A percentile compares a stretch with the other conserved stretches of the same genome.
phyloP scores from a whole-genome alignment of 2,888 invertebrate species.

The Patella ulyssiponensis region DNA sequence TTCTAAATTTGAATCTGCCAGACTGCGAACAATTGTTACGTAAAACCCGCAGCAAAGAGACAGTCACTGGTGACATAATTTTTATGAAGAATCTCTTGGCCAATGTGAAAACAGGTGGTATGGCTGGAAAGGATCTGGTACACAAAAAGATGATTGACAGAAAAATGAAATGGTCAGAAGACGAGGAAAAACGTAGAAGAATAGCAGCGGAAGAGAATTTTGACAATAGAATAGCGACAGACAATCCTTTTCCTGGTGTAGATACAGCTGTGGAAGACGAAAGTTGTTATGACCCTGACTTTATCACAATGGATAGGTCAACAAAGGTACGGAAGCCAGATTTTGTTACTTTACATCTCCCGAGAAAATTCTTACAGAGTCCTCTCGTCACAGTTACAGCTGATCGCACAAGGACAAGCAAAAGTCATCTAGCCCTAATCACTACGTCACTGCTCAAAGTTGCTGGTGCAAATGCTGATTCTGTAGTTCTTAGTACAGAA shows the following conservation, averaged over 20 bases:
- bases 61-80: too few species aligned
- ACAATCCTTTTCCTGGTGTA: neutral
- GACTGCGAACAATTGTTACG: too few species aligned
- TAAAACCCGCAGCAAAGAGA: too few species aligned
- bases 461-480: neutral
- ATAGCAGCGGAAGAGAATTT: neutral
- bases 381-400: neutral
- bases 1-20: too few species aligned
- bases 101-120: neutral
- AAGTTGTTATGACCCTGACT: neutral
- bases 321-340: neutral
- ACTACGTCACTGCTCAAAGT: neutral
- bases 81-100: neutral
- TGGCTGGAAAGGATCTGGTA: neutral
- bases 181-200: neutral
- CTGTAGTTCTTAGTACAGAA: neutral
- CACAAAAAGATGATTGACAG: neutral
- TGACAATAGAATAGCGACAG: too few species aligned
- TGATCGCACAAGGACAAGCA: neutral
- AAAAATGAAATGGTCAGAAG: neutral
- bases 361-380: neutral
- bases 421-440: neutral
- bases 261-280: neutral
- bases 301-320: neutral
- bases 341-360: neutral